phyloP scores from a whole-genome alignment of 2,113 vertebrate species.

The Addax nasomaculatus region DNA sequence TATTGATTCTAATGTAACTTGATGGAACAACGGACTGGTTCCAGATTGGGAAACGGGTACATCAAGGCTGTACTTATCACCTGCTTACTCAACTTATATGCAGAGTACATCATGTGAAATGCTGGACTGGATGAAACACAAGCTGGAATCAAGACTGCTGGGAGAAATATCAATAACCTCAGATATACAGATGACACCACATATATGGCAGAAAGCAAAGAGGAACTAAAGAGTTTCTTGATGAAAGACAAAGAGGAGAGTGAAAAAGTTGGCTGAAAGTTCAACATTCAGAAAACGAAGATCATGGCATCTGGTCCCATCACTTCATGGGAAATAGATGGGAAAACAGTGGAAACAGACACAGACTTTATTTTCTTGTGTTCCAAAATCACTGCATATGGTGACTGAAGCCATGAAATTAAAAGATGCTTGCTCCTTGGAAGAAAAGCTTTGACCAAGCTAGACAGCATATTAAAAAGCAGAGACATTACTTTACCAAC shows the following conservation, averaged over 20 bases:
- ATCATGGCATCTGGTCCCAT: background rate
- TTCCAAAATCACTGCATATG: background rate
- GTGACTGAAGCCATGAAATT: background rate
- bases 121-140: background rate
- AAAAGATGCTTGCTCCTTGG: background rate
- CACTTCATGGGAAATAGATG: background rate
- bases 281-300: background rate
- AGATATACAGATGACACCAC: background rate
- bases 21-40: background rate
- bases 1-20: background rate
- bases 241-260: background rate
- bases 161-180: background rate
- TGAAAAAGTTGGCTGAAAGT: background rate
- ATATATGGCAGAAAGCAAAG: background rate
- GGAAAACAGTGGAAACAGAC: background rate
- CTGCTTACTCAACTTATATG: background rate
- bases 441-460: background rate
- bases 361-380: background rate
- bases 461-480: background rate
- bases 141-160: background rate
- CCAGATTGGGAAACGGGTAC: background rate
- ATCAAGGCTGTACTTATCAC: background rate
- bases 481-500: background rate
- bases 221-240: background rate
- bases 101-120: background rate